Evolutionary conservation across 2,797 vertebrate species (phyloP).

Genomic region (Coregonus ussuriensis): DNA sequence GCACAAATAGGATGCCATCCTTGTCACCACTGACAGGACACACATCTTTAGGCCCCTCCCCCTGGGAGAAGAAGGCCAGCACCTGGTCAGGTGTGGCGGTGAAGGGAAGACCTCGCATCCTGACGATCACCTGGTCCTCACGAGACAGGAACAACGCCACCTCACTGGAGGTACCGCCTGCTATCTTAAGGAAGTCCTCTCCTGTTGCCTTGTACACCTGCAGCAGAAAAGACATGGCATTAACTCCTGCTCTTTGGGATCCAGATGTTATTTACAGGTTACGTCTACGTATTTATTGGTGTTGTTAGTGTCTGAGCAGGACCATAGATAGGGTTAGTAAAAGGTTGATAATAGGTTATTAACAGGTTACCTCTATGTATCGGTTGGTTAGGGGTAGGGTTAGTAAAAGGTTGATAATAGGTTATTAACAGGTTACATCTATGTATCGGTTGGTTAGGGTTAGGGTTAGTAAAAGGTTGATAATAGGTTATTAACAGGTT

Average conservation of each 20-base stretch:
- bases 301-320: not conserved
- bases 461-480: no score
- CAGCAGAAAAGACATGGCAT: conserved; percentile 31
- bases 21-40: conserved; percentile 87
- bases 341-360: no score
- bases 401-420: no score
- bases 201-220: conserved; percentile 98
- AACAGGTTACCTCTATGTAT: no score
- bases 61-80: conserved; percentile 84
- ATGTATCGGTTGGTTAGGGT: no score
- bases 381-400: no score
- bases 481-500: no score
- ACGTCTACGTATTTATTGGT: not conserved
- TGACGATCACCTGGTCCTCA: conserved; percentile 93
- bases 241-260: not conserved
- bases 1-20: conserved; percentile 93
- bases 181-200: conserved; percentile 97
- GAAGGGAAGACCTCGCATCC: conserved; percentile 96
- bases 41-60: conserved; percentile 61
- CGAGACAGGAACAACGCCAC: conserved; percentile 92
- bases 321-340: not conserved
- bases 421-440: no score
- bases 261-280: no score
- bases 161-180: conserved; percentile 95
- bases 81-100: conserved; percentile 91